Base-by-base conservation (phyloP, 1,140 invertebrate genomes). In the Bombus breviceps region DNA sequence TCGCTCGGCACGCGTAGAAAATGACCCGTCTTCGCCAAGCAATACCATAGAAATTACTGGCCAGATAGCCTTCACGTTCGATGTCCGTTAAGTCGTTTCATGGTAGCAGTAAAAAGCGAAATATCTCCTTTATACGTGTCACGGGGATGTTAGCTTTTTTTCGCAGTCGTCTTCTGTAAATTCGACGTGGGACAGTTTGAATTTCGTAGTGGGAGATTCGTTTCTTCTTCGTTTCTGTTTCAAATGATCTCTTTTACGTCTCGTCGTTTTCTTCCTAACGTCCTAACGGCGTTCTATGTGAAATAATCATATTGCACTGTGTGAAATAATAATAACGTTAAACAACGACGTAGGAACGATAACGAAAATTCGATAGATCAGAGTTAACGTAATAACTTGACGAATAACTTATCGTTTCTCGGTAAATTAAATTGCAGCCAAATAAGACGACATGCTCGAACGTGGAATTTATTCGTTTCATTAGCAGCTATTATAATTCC, bases 21-120 rank as follows among this genome's bases (percentile, higher is more conserved):
- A 81, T 43, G 53, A 34, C 15, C 22, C 22, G 28, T 39, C 68
- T 73, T 34, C 37, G 28, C 8, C n/a, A 25, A 39, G 57, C 43
- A 47, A 47, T 68, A 66, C 47, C 43, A 81, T 71, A 28, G 66
- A 68, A 62, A 85, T 81, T 41, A 41, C 41, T 18, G 37, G 57
- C 28, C 32, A 68, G 78, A 85, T 74, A 62, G 13, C 53, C 8
- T 32, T n/a, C 53, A 12, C 43, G 83, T 84, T 68, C 32, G 57
- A 85, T 57, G 37, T 62, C 57, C 57, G 69, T 81, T 69, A 71
- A 79, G 76, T 80, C 83, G 53, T 81, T 85, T 81, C 73, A 81
- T 77, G 34, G 53, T 8, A 8, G 57, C 18, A 37, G 43, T 73
- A 80, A 80, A 85, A 72, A 80, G 12, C 76, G 39, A 28, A 72